Base-by-base conservation (phyloP, 1,140 invertebrate genomes). In the Linepithema humile region DNA sequence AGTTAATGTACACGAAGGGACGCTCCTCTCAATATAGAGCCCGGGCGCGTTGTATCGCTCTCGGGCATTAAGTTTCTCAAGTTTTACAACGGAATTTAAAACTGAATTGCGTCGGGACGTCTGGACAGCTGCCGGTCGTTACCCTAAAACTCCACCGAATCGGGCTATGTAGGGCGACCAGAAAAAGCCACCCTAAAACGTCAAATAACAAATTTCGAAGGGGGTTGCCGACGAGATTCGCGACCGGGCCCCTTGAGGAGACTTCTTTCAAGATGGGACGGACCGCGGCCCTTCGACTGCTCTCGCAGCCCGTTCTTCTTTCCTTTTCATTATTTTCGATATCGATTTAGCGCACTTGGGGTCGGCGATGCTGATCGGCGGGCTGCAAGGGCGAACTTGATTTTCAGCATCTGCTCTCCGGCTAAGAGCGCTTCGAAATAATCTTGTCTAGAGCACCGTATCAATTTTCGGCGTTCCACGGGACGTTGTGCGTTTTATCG, bases 321-420 rank as follows among this genome's bases (percentile, higher is more conserved):
- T 87, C 82, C 48, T 65, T 83, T 69, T 85, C 85, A 88, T 90
- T 92, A 90, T 91, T 91, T 89, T 69, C 87, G 85, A 89, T 83
- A 89, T 90, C 88, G 88, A 89, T 86, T 86, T 91, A 84, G 88
- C 85, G 89, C 88, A 82, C 70, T 84, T 55, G 53, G 90, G 92
- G 91, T 90, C 88, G 89, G 83, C 86, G 88, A 86, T 89, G 86
- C 57, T 53, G 85, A 88, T 87, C 80, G 85, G 77, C 89, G 88
- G 91, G 85, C 87, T 84, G 82, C 82, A 72, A 87, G 85, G 50
- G 85, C 85, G 88, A 92, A 89, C 90, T 90, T 92, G 92, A 93
- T 93, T 92, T 91, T 74, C 85, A 90, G 91, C 92, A 93, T 92
- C 92, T 93, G 92, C 90, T 90, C 88, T 53, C 29, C 89, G 67